Conservation (phyloP, 2,797 vertebrate genomes). For the Centroberyx gerrardi region DNA sequence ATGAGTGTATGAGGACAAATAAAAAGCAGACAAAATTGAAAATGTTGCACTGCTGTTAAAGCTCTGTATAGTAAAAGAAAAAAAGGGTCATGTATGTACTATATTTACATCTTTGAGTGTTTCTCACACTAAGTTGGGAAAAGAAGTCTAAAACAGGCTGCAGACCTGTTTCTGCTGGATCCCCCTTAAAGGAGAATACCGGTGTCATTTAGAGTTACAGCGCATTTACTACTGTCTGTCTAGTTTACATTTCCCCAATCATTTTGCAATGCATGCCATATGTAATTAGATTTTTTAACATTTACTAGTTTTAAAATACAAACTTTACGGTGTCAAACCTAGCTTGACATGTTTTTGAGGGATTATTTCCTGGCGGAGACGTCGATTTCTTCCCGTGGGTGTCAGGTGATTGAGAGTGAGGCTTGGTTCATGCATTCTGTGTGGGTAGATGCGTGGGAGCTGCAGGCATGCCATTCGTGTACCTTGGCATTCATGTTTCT, state of each 20-base stretch:
- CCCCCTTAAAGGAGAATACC: not conserved
- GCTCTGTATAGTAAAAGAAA: not conserved
- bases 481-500: too few relatives aligned
- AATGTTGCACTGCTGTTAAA: slow-evolving; percentile 32
- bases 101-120: too few relatives aligned
- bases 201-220: not conserved
- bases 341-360: too few relatives aligned
- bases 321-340: too few relatives aligned
- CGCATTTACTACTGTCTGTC: not conserved
- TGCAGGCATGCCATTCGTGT: slow-evolving; percentile 1
- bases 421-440: slow-evolving; percentile 16
- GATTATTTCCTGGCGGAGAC: not conserved
- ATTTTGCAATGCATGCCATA: too few relatives aligned
- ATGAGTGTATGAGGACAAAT: slow-evolving; percentile 56
- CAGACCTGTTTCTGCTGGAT: slow-evolving; percentile 6
- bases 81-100: not conserved
- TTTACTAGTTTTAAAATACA: too few relatives aligned
- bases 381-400: slow-evolving; percentile 8
- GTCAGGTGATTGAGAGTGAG: slow-evolving; percentile 11
- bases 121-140: too few relatives aligned
- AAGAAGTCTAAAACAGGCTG: not conserved
- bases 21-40: slow-evolving; percentile 41
- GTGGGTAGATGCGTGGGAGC: slow-evolving; percentile 11
- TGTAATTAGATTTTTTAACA: too few relatives aligned
- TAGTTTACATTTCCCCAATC: too few relatives aligned